Evolutionary conservation across 2,888 invertebrate genomes (phyloP).

Genomic region (Drosophila tripunctata): DNA sequence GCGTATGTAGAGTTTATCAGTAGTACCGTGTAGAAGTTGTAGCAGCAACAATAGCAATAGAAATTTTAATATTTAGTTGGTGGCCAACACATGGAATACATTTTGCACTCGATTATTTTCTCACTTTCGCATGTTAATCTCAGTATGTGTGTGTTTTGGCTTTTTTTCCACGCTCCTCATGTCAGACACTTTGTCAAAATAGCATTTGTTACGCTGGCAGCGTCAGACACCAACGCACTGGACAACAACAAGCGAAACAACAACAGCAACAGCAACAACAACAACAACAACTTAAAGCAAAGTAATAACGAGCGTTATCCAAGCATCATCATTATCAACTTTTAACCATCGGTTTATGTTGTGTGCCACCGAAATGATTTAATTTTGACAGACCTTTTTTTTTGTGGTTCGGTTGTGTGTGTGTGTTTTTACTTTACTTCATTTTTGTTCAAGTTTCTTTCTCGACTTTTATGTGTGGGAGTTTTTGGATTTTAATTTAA

Average conservation of each 20-base stretch:
- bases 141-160: slow-evolving; percentile 17
- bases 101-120: slow-evolving; percentile 67
- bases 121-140: slow-evolving; percentile 70
- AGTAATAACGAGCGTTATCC: slow-evolving; percentile 77
- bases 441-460: slow-evolving; percentile 73
- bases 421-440: too few species aligned
- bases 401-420: too few species aligned
- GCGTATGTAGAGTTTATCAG: slow-evolving; percentile 45
- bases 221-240: slow-evolving; percentile 79
- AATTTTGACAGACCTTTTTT: slow-evolving; percentile 80
- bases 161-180: slow-evolving; percentile 78
- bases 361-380: slow-evolving; percentile 81
- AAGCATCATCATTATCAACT: slow-evolving; percentile 81
- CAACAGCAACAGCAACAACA: slow-evolving; percentile 24
- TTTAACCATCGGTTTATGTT: slow-evolving; percentile 82
- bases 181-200: slow-evolving; percentile 81
- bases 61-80: slow-evolving; percentile 49
- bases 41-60: slow-evolving; percentile 25
- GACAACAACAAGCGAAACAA: slow-evolving; percentile 47
- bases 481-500: slow-evolving; percentile 80
- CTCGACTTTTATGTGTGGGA: slow-evolving; percentile 79
- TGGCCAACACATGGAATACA: slow-evolving; percentile 55
- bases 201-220: slow-evolving; percentile 79
- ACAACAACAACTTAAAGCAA: slow-evolving; percentile 37
- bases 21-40: background rate